Conservation (phyloP, 35 echinoderm and acorn worm genomes). For the Amphiura filiformis region DNA sequence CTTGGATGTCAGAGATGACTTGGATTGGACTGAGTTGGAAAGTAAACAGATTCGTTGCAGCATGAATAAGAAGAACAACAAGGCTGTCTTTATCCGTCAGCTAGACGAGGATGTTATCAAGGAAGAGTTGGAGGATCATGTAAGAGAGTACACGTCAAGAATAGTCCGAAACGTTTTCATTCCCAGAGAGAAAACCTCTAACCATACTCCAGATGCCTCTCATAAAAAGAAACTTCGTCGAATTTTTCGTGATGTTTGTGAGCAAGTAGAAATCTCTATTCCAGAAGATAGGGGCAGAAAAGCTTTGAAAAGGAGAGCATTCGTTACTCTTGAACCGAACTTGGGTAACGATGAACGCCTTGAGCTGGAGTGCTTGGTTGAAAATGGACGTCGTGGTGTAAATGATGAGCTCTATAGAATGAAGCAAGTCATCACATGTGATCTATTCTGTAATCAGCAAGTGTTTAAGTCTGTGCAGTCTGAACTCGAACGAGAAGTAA, state of each 20-base stretch:
- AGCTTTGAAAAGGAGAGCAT: neutral
- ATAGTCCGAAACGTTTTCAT: neutral
- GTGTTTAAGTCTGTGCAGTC: neutral
- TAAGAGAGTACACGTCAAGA: neutral
- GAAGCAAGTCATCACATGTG: neutral
- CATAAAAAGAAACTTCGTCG: neutral
- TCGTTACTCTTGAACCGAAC: neutral
- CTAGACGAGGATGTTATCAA: neutral
- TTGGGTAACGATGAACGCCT: neutral
- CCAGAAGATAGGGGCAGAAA: neutral
- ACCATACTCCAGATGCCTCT: neutral
- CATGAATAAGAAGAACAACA: neutral
- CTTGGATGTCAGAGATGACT: neutral
- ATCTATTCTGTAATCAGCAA: neutral
- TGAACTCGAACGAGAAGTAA: neutral
- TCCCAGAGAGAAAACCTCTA: neutral
- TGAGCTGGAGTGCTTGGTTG: neutral
- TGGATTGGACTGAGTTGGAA: neutral
- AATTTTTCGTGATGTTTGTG: neutral
- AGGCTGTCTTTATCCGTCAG: neutral
- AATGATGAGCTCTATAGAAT: neutral
- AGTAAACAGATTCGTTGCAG: neutral
- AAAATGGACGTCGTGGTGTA: too few relatives aligned
- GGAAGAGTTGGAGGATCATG: conserved; percentile 1
- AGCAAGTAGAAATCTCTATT: neutral